Conservation (phyloP, 2,888 invertebrate species). For the Tetragnatha montana region DNA sequence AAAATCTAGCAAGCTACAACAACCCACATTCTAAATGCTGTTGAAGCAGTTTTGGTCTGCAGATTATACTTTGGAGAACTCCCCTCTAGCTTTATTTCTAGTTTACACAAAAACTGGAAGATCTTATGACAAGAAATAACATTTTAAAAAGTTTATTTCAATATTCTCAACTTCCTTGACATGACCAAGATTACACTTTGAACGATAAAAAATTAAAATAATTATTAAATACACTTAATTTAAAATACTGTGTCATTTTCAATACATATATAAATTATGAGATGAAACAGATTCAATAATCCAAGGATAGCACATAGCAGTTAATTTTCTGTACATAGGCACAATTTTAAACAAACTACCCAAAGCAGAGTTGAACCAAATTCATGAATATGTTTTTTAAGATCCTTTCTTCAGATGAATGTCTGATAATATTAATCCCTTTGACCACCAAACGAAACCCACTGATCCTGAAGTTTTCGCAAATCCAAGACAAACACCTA, state of each 20-base stretch:
- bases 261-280: conserved; percentile 46
- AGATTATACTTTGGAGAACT: no score
- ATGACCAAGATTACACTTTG: no score
- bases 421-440: conserved; percentile 14
- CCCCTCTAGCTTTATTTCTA: no score
- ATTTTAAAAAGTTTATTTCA: no score
- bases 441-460: conserved; percentile 23
- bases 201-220: no score
- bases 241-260: conserved; percentile 28
- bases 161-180: no score
- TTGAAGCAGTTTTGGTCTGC: no score
- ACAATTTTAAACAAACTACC: conserved; percentile 15
- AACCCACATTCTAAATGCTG: no score
- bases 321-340: conserved; percentile 36
- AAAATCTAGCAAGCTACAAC: no score
- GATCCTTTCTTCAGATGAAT: background rate
- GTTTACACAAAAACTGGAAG: no score
- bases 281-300: conserved; percentile 37
- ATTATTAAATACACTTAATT: background rate
- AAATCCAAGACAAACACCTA: conserved; percentile 58
- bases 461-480: conserved; percentile 38
- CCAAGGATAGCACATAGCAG: background rate
- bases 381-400: background rate
- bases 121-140: no score
- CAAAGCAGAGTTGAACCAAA: background rate